Evolutionary conservation across 2,888 invertebrate genomes (phyloP).

Genomic region (Ennomos quercinarius): DNA sequence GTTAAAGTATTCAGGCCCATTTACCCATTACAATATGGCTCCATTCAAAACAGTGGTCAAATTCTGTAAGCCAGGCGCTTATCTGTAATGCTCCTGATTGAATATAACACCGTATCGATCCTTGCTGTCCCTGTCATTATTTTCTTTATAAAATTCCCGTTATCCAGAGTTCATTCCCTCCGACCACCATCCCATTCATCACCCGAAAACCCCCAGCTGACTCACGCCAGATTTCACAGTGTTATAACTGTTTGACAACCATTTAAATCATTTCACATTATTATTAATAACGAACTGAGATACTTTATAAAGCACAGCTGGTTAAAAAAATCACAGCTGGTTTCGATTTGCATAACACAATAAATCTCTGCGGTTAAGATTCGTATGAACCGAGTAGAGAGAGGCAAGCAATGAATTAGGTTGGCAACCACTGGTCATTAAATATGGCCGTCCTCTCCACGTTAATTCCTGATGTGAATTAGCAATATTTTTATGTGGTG

Average conservation of each 20-base stretch:
- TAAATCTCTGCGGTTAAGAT: conserved; percentile 25
- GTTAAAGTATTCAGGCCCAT: too few species aligned
- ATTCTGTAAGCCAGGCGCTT: too few species aligned
- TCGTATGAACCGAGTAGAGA: conserved; percentile 2
- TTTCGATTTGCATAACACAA: conserved; percentile 28
- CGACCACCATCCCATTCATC: conserved; percentile 12
- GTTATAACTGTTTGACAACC: conserved; percentile 27
- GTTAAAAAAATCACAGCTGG: conserved; percentile 22
- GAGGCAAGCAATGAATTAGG: conserved; percentile 7
- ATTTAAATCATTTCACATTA: conserved; percentile 30
- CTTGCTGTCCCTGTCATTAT: too few species aligned
- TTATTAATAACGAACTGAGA: conserved; percentile 28
- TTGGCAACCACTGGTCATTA: conserved; percentile 14
- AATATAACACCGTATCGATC: too few species aligned
- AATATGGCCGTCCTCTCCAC: conserved; percentile 7
- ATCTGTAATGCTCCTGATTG: too few species aligned
- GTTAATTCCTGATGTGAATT: conserved; percentile 5
- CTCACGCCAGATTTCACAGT: conserved; percentile 22
- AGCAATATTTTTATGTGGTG: conserved; percentile 11
- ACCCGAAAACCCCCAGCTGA: conserved; percentile 22
- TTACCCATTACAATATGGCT: too few species aligned
- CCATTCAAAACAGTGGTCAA: too few species aligned
- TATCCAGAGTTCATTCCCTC: conserved; percentile 15
- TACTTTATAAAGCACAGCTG: conserved; percentile 26
- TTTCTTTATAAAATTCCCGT: neutral